Percentiles rank a stretch among this genome's conserved stretches.
Evolutionary conservation across 1,140 invertebrate species (phyloP).

Genomic region (Caenorhabditis brenneri): DNA sequence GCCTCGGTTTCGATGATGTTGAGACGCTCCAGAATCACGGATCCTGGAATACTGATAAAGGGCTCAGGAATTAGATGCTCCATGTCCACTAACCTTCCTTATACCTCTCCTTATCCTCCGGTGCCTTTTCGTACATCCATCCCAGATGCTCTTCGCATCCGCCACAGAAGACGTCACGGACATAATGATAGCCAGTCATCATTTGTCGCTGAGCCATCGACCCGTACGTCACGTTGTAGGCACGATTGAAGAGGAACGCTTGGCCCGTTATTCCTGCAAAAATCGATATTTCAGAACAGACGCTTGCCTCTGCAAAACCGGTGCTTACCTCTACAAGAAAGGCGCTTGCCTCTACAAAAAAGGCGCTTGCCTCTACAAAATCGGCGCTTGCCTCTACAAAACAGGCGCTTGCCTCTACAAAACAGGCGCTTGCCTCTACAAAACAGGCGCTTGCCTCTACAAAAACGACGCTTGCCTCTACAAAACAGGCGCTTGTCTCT

Average conservation of each 20-base stretch:
- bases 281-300: too few species aligned
- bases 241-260: background rate
- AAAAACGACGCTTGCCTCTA: too few species aligned
- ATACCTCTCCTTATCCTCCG: background rate
- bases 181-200: background rate
- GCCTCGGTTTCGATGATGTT: background rate
- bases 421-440: too few species aligned
- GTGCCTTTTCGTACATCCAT: conserved; percentile 8
- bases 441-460: too few species aligned
- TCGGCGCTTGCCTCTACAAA: too few species aligned
- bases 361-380: too few species aligned
- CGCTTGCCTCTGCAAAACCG: too few species aligned
- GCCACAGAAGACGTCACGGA: background rate
- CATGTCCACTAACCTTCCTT: background rate
- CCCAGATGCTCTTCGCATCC: background rate
- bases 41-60: background rate
- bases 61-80: too few species aligned
- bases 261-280: background rate
- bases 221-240: background rate
- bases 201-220: background rate
- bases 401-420: too few species aligned
- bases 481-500: too few species aligned
- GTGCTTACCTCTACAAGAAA: too few species aligned
- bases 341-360: too few species aligned
- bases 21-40: conserved; percentile 1